These are phyloP conservation scores for Fistularia tabacaria DNA, from an alignment of 2,797 vertebrate species.

Conservation along the genomic window DNA sequence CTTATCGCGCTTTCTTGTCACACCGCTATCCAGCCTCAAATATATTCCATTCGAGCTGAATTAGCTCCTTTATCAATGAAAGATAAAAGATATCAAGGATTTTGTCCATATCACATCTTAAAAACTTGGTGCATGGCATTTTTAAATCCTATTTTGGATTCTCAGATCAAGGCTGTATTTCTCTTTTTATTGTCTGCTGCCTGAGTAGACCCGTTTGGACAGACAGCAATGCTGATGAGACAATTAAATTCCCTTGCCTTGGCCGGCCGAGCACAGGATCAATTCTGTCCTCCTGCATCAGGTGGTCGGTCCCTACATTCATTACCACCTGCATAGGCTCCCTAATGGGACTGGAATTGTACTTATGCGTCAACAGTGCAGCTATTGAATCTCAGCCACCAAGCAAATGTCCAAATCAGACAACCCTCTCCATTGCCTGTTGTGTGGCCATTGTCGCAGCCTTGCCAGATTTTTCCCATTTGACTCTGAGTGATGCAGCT, in stretches of 20 bases:
- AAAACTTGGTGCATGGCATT: conserved; percentile 8
- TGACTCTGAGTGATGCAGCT: conserved; percentile 35
- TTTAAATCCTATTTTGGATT: conserved; percentile 10
- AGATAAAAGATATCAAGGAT: conserved; percentile 3
- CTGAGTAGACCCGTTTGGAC: conserved; percentile 37
- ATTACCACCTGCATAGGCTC: conserved; percentile 58
- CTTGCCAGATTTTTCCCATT: conserved; percentile 25
- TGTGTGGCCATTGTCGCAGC: conserved; percentile 23
- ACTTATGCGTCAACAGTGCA: conserved; percentile 63
- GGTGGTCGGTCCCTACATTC: conserved; percentile 59
- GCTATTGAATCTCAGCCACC: conserved; percentile 54
- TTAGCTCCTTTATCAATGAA: too few species aligned
- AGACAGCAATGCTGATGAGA: conserved; percentile 57
- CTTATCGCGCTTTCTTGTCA: too few species aligned
- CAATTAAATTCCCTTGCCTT: conserved; percentile 52
- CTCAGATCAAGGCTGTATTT: conserved; percentile 30
- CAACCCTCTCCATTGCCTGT: conserved; percentile 25
- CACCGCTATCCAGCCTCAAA: too few species aligned
- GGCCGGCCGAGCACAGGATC: conserved; percentile 48
- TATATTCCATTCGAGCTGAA: too few species aligned
- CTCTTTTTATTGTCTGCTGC: conserved; percentile 20
- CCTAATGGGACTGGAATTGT: conserved; percentile 68
- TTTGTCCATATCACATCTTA: conserved; percentile 5
- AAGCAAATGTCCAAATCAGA: conserved; percentile 38
- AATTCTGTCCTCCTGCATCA: conserved; percentile 65